Percentiles rank a stretch among this genome's conserved stretches.
Conservation (phyloP, 2,113 vertebrate genomes). For the Pollimyrus isidori region DNA sequence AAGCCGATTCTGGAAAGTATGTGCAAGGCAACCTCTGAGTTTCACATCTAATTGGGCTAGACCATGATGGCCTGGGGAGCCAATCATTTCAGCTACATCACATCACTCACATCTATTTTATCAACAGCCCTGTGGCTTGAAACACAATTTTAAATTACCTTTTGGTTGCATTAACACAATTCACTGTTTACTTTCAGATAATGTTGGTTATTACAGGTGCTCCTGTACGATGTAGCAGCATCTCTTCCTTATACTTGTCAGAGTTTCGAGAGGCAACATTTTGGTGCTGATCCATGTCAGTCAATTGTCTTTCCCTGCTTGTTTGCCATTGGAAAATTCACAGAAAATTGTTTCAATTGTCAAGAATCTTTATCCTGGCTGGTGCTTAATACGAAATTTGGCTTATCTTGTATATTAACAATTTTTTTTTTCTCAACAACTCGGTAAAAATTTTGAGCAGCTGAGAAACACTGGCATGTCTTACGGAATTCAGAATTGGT, state of each 20-base stretch:
- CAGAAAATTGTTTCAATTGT: neutral
- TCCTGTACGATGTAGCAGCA: neutral
- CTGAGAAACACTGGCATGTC: neutral
- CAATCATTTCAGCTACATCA: neutral
- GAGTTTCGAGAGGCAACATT: neutral
- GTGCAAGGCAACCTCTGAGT: neutral
- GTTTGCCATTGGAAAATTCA: neutral
- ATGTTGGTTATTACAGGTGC: constrained; percentile 11
- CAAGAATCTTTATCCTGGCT: neutral
- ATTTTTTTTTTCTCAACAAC: neutral
- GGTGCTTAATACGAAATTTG: neutral
- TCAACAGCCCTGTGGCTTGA: neutral
- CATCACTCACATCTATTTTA: neutral
- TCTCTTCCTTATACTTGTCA: neutral
- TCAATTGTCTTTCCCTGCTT: neutral
- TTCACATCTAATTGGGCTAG: neutral
- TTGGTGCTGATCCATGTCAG: neutral
- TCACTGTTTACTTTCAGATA: neutral
- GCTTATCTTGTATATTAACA: neutral
- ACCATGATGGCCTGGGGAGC: neutral
- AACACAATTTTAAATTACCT: constrained; percentile 17
- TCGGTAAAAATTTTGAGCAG: neutral
- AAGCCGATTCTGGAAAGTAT: neutral
- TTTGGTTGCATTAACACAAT: neutral
- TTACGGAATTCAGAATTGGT: neutral